Percentiles rank a stretch among this genome's conserved stretches.
These are phyloP conservation scores for Chironomus tentans DNA, from an alignment of 2,888 invertebrate genomes.

Conservation along the genomic window DNA sequence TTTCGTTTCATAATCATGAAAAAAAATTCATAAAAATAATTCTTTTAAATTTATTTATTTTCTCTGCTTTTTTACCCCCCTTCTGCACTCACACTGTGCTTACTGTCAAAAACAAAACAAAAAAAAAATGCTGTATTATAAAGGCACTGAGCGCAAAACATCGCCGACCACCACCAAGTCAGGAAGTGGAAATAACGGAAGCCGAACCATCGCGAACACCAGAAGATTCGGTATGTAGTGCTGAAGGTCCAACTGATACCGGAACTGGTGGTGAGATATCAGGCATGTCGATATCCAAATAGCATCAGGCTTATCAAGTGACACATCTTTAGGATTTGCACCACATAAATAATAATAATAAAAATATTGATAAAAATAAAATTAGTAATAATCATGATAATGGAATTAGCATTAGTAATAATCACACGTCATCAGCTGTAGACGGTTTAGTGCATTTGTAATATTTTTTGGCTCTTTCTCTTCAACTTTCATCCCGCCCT, in stretches of 20 bases:
- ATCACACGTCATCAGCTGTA: too few relatives aligned
- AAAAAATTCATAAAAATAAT: too few relatives aligned
- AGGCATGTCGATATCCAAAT: slow-evolving; percentile 40
- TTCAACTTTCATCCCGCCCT: too few relatives aligned
- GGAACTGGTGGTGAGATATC: slow-evolving; percentile 41
- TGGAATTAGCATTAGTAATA: too few relatives aligned
- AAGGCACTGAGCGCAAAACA: slow-evolving; percentile 72
- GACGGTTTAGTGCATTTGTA: too few relatives aligned
- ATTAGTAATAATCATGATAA: too few relatives aligned
- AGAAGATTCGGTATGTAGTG: slow-evolving; percentile 84
- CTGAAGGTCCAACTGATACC: slow-evolving; percentile 63
- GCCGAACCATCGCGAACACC: slow-evolving; percentile 78
- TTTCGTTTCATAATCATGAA: too few relatives aligned
- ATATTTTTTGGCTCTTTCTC: too few relatives aligned
- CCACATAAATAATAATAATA: too few relatives aligned
- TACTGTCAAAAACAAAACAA: too few relatives aligned
- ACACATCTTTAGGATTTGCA: slow-evolving; percentile 13
- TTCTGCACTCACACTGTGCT: neutral
- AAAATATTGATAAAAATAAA: too few relatives aligned
- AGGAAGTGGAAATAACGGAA: slow-evolving; percentile 58
- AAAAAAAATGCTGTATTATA: neutral
- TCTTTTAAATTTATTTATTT: too few relatives aligned
- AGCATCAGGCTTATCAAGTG: slow-evolving; percentile 7
- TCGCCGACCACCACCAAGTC: slow-evolving; percentile 47
- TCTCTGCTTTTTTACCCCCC: neutral